phyloP scores from a whole-genome alignment of 1,140 invertebrate genomes.

The Chrysoperla carnea region DNA sequence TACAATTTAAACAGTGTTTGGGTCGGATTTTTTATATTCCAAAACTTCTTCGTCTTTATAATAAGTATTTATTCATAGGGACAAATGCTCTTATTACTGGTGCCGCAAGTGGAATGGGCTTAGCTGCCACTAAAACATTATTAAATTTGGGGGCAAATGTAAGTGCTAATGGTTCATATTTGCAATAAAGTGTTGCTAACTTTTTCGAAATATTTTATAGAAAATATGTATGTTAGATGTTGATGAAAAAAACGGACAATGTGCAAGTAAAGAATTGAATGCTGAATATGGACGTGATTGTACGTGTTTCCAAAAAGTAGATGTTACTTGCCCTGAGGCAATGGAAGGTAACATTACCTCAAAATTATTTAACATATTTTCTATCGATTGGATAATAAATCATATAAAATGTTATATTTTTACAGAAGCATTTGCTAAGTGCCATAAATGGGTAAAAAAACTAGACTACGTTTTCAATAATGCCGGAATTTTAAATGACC shows the following conservation, averaged over 20 bases:
- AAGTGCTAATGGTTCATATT: constrained; percentile 4
- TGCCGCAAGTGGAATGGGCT: constrained; percentile 30
- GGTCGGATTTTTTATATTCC: too few relatives aligned
- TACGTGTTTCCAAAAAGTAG: constrained; percentile 42
- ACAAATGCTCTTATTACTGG: constrained; percentile 32
- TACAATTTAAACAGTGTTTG: too few relatives aligned
- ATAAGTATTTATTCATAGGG: too few relatives aligned
- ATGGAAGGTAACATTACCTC: constrained; percentile 40
- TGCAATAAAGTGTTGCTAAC: background rate
- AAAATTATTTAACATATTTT: background rate
- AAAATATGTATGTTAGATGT: constrained; percentile 19
- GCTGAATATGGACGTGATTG: constrained; percentile 37
- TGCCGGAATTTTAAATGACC: too few relatives aligned
- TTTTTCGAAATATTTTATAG: constrained; percentile 9
- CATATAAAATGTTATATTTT: background rate
- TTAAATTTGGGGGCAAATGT: constrained; percentile 26
- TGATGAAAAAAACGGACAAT: constrained; percentile 10
- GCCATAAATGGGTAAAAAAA: constrained; percentile 15
- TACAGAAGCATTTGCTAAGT: constrained; percentile 19
- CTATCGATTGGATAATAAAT: background rate
- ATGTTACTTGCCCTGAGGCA: constrained; percentile 45
- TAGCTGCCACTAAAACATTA: constrained; percentile 22
- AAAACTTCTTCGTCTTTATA: too few relatives aligned
- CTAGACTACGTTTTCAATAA: constrained; percentile 31
- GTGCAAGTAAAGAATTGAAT: constrained; percentile 31